Base-by-base conservation (phyloP, 2,113 vertebrate genomes). In the Tetrao urogallus region DNA sequence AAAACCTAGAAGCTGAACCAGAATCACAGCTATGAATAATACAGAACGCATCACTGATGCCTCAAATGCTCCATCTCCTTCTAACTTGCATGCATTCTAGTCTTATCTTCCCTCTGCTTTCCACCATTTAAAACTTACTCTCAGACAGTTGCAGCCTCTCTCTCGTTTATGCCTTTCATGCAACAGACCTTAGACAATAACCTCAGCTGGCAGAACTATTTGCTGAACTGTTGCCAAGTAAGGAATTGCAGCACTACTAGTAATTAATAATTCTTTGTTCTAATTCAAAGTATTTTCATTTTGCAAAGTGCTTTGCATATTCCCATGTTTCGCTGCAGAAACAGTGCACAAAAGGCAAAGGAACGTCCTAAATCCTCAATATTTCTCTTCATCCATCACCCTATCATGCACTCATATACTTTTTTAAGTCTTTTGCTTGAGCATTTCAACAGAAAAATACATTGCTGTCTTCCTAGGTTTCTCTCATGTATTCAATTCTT, bases 31-130 rank as follows among this genome's bases (percentile, higher is more conserved):
- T 70, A 48, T 95, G 85, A 97, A 96, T 94, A 97, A 96, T 72
- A 95, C 83, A 95, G 88, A 94, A 93, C 16, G 38, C 94, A 96
- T 22, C 89, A 88, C 96, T 85, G 88, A 94, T 71, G 91, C 77
- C 73, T 84, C 93, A 90, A 86, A 89, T 77, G 42, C 42, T 38
- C 87, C 93, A 77, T 83, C 86, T 94, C 40, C 74, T 90, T 95
- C 85, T 72, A 83, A 89, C 87, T 74, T 95, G 69, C 95, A 86
- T 28, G 4, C 69, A 79, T 90, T 92, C 87, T 21, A 5, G 82
- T 93, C 76, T 87, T 75, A 73, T 3, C 45, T 80, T 78, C 47
- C 24, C 28, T 65, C 77, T 65, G 40, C 50, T 13, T 88, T 72
- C 45, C 0, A 0, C 28, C 34, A 60, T 43, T 79, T 50, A 66